These are phyloP conservation scores for Heterodera schachtii DNA, from an alignment of 1,140 invertebrate genomes.

Conservation along the genomic window DNA sequence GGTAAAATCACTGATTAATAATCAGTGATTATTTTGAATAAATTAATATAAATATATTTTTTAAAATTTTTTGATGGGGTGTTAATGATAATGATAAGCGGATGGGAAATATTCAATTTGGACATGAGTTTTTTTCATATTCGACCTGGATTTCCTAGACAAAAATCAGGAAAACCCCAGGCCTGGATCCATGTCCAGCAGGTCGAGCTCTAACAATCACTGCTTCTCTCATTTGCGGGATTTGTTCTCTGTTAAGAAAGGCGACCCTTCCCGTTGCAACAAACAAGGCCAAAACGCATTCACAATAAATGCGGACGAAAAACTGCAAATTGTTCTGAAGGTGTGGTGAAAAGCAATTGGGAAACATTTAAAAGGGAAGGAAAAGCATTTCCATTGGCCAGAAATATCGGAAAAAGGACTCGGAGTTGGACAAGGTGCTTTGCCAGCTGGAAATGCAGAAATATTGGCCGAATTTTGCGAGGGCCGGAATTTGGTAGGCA, in stretches of 20 bases:
- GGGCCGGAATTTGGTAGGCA: constrained; percentile 10
- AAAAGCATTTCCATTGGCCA: neutral
- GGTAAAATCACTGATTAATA: neutral
- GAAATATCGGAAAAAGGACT: constrained; percentile 11
- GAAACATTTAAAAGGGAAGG: neutral
- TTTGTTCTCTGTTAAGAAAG: constrained; percentile 16
- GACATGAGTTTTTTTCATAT: no score
- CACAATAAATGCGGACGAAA: constrained; percentile 15
- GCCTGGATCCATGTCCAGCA: no score
- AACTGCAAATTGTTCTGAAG: constrained; percentile 8
- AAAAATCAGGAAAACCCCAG: no score
- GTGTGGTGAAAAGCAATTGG: neutral
- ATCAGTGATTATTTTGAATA: neutral
- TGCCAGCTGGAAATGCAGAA: constrained; percentile 26
- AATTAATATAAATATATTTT: no score
- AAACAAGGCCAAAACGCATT: constrained; percentile 26
- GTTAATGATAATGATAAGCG: no score
- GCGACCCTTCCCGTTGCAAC: constrained; percentile 18
- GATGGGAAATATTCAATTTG: no score
- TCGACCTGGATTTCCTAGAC: no score
- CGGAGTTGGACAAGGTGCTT: constrained; percentile 1
- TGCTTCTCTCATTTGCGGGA: neutral
- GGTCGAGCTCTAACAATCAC: no score
- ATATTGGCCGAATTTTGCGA: constrained; percentile 18
- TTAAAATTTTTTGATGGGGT: no score